Conservation (phyloP, 2,797 vertebrate genomes). For the Sebastes miniatus region DNA sequence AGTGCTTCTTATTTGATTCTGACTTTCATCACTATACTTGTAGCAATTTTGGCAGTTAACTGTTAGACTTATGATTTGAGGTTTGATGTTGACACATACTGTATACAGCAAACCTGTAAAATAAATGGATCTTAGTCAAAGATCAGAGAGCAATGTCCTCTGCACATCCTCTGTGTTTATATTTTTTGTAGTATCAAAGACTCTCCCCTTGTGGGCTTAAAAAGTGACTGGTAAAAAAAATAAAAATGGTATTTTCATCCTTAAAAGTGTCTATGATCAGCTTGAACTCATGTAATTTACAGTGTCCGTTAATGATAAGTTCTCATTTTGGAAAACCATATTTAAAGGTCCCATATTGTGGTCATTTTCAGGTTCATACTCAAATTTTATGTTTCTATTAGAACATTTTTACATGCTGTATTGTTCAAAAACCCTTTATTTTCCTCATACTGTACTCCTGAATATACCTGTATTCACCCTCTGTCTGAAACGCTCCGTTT, state of each 20-base stretch:
- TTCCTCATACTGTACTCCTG: too few species aligned
- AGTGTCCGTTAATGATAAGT: neutral
- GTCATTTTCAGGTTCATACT: too few species aligned
- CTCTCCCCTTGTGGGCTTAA: neutral
- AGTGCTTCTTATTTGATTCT: neutral
- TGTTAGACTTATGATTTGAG: neutral
- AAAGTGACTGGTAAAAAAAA: neutral
- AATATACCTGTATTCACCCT: too few species aligned
- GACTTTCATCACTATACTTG: neutral
- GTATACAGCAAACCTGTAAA: neutral
- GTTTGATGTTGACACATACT: neutral
- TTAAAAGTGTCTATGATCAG: neutral
- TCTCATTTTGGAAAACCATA: neutral
- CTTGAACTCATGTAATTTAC: neutral
- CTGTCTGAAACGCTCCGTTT: too few species aligned
- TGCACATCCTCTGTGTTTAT: neutral
- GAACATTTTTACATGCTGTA: too few species aligned
- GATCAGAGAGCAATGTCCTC: neutral
- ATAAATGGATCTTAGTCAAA: neutral
- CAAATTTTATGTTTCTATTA: too few species aligned
- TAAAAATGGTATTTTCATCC: neutral
- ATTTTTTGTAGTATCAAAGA: neutral
- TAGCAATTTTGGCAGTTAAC: neutral
- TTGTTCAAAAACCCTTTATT: too few species aligned
- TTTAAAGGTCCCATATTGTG: too few species aligned